Percentiles rank a stretch among this genome's conserved stretches.
Evolutionary conservation across 1,140 invertebrate species (phyloP).

Genomic region (Drosophila parvula): DNA sequence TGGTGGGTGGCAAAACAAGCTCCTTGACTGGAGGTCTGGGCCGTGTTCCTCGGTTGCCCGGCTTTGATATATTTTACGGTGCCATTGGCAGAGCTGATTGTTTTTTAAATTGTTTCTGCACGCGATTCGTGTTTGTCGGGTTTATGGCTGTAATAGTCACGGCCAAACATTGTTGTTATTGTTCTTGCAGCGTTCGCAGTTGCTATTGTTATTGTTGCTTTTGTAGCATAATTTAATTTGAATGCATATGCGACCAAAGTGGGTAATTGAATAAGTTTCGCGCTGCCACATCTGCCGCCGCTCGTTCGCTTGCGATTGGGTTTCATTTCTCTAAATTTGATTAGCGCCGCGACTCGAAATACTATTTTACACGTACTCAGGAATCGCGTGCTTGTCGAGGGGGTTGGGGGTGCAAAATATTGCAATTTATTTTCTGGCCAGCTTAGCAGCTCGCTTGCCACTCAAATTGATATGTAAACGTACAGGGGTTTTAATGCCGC

Average conservation of each 20-base stretch:
- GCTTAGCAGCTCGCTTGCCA: slow-evolving; percentile 17
- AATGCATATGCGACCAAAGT: slow-evolving; percentile 75
- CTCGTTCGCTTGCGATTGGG: slow-evolving; percentile 26
- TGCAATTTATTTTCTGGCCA: slow-evolving; percentile 55
- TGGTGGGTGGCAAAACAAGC: slow-evolving; percentile 25
- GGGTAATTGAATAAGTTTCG: slow-evolving; percentile 81
- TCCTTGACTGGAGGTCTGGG: slow-evolving; percentile 46
- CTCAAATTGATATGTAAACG: slow-evolving; percentile 68
- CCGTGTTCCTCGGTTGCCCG: slow-evolving; percentile 19
- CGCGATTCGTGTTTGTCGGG: slow-evolving; percentile 81
- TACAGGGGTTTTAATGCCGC: slow-evolving; percentile 49
- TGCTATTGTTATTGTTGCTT: slow-evolving; percentile 32
- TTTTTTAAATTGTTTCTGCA: slow-evolving; percentile 83
- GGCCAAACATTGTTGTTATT: slow-evolving; percentile 61
- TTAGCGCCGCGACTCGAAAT: slow-evolving; percentile 63
- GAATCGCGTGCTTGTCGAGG: slow-evolving; percentile 25
- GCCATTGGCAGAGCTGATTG: slow-evolving; percentile 72
- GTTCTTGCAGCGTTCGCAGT: not conserved
- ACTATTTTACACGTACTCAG: slow-evolving; percentile 51
- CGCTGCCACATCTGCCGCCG: slow-evolving; percentile 21
- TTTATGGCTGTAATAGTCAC: slow-evolving; percentile 80
- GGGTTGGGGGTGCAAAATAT: slow-evolving; percentile 26
- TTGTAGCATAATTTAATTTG: slow-evolving; percentile 80
- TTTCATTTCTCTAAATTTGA: slow-evolving; percentile 69
- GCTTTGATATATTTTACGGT: slow-evolving; percentile 62